A percentile compares a stretch with the other conserved stretches of the same genome.
phyloP scores from a whole-genome alignment of 2,113 vertebrate species.

The Donacobius atricapilla region DNA sequence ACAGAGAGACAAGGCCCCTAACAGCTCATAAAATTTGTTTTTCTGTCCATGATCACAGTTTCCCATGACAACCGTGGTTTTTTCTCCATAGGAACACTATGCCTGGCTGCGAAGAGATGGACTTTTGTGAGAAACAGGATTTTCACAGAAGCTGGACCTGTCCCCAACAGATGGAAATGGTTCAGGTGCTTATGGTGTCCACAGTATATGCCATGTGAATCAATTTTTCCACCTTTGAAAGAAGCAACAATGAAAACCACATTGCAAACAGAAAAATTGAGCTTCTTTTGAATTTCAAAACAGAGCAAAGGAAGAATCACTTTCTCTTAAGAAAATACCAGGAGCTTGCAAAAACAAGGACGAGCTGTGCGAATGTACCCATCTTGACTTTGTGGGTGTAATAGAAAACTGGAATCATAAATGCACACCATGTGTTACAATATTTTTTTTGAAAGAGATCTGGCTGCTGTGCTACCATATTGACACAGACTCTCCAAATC shows the following conservation, averaged over 20 bases:
- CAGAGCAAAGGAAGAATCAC: background rate
- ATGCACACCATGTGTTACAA: background rate
- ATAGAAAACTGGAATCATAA: background rate
- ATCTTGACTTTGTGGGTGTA: background rate
- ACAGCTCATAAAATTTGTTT: background rate
- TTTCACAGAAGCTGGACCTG: background rate
- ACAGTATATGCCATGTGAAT: background rate
- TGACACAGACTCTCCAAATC: background rate
- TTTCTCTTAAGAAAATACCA: background rate
- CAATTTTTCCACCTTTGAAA: background rate
- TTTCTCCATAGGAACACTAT: background rate
- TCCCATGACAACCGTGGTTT: conserved; percentile 6
- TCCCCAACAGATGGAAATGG: background rate
- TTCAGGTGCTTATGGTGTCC: background rate
- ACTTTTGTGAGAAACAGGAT: background rate
- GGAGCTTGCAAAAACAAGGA: background rate
- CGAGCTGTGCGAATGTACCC: background rate
- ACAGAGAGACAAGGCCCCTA: background rate
- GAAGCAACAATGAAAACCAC: background rate
- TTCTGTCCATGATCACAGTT: background rate
- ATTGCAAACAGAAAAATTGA: background rate
- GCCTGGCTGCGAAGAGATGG: background rate
- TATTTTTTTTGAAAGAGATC: background rate
- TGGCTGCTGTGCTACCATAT: background rate
- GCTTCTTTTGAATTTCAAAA: background rate